phyloP scores from a whole-genome alignment of 2,113 vertebrate species.

The Hydropotes inermis region DNA sequence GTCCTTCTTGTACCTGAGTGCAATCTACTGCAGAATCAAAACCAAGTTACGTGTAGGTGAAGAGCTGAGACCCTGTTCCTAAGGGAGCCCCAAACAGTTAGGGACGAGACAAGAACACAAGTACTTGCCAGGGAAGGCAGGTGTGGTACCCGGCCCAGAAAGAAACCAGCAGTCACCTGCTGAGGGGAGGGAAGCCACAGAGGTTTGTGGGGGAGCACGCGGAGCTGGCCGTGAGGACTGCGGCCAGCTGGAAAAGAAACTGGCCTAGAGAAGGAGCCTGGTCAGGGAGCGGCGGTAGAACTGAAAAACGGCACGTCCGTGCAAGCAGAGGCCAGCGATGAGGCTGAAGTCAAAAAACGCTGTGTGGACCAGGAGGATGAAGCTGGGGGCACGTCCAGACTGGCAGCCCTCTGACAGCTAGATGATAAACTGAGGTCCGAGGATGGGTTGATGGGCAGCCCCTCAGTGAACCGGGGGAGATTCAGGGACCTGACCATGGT shows the following conservation, averaged over 20 bases:
- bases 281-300: background rate
- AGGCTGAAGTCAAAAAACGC: background rate
- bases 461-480: background rate
- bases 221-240: background rate
- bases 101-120: background rate
- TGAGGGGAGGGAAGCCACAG: background rate
- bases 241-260: background rate
- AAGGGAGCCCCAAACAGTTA: fast-evolving
- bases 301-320: background rate
- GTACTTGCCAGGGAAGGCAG: fast-evolving
- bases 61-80: background rate
- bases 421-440: no score
- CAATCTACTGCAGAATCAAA: background rate
- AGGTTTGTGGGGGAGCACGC: background rate
- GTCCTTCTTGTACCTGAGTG: background rate
- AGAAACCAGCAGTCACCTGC: background rate
- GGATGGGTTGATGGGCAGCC: background rate
- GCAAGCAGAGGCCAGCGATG: fast-evolving
- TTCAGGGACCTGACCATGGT: fast-evolving
- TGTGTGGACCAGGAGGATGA: background rate
- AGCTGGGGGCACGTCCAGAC: fast-evolving
- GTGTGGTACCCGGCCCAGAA: background rate
- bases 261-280: background rate
- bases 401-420: background rate
- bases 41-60: background rate